Conservation (phyloP, 2,113 vertebrate genomes). For the Chaetura pelagica region DNA sequence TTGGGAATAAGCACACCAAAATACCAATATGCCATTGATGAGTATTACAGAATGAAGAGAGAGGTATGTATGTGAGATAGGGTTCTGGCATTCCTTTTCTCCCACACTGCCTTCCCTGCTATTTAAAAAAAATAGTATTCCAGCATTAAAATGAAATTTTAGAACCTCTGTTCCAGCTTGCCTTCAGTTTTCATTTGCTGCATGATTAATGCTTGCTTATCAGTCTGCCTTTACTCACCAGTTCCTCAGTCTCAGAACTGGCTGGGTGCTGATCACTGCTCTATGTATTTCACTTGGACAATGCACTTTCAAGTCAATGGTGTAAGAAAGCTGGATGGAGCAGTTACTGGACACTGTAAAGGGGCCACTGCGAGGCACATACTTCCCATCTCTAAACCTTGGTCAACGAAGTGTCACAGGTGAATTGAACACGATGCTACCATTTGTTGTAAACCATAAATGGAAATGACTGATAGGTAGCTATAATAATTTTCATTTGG, state of each 20-base stretch:
- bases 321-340: background rate
- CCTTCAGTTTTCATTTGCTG: background rate
- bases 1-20: constrained; percentile 96
- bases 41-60: constrained; percentile 95
- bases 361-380: background rate
- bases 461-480: background rate
- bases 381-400: background rate
- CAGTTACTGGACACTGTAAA: background rate
- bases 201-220: background rate
- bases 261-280: background rate
- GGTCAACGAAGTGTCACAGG: background rate
- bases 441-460: background rate
- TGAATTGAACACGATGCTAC: background rate
- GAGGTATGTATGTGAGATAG: constrained; percentile 80
- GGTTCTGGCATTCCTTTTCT: background rate
- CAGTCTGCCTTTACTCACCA: background rate
- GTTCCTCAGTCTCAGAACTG: background rate
- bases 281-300: background rate
- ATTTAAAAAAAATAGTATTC: background rate
- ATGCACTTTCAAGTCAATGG: background rate
- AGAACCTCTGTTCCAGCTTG: background rate
- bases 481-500: background rate
- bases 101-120: background rate
- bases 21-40: constrained; percentile 97
- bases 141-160: background rate